Percentiles rank a stretch among this genome's conserved stretches.
Conservation (phyloP, 2,888 invertebrate genomes). For the Acronicta alni region DNA sequence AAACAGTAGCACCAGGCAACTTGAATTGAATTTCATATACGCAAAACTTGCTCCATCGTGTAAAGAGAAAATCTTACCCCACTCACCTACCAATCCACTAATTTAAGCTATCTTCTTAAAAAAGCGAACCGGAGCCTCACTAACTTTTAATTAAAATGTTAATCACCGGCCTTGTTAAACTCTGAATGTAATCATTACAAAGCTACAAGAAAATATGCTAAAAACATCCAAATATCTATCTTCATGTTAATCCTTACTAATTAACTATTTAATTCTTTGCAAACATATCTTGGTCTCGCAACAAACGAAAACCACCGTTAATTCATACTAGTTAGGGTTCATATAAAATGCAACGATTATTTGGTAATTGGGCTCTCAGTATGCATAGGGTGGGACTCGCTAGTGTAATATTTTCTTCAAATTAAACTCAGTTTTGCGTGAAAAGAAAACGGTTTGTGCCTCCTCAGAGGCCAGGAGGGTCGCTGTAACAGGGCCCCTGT, state of each 20-base stretch:
- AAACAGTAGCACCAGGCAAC: no score
- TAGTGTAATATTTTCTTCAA: slow-evolving; percentile 64
- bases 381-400: slow-evolving; percentile 58
- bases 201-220: slow-evolving; percentile 47
- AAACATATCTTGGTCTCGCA: slow-evolving; percentile 14
- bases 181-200: slow-evolving; percentile 47
- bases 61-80: neutral
- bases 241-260: slow-evolving; percentile 62
- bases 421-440: slow-evolving; percentile 65
- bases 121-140: neutral
- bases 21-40: no score
- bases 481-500: slow-evolving; percentile 17
- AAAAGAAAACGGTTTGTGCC: slow-evolving; percentile 43
- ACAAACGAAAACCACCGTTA: slow-evolving; percentile 36
- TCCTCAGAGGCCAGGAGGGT: slow-evolving; percentile 25
- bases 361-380: slow-evolving; percentile 54
- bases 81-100: slow-evolving; percentile 4
- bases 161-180: slow-evolving; percentile 44
- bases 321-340: neutral
- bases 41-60: no score
- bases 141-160: slow-evolving; percentile 49
- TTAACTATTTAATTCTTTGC: slow-evolving; percentile 60
- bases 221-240: slow-evolving; percentile 41
- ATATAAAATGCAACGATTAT: slow-evolving; percentile 1
- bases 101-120: slow-evolving; percentile 10